Conservation (phyloP, 2,797 vertebrate species). For the Eospalax fontanierii region DNA sequence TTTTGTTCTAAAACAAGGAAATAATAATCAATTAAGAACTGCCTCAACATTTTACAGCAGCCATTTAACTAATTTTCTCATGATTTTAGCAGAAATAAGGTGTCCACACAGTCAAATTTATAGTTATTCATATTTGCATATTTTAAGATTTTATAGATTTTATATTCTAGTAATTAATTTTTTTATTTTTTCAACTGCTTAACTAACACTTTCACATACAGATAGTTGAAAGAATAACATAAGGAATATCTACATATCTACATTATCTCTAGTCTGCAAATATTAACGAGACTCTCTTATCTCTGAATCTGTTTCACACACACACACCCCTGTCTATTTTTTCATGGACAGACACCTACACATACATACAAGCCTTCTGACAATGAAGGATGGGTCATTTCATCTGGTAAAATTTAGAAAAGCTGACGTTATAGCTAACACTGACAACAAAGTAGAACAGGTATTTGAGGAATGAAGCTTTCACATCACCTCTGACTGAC, state of each 20-base stretch:
- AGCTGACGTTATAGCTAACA: not conserved
- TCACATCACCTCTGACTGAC: not conserved
- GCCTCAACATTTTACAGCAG: not conserved
- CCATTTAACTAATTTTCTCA: not conserved
- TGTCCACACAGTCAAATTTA: rapidly evolving
- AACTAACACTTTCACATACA: not conserved
- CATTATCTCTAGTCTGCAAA: not conserved
- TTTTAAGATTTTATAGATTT: not conserved
- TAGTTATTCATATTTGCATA: not conserved
- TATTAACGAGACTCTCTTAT: not conserved
- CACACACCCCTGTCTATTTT: no score
- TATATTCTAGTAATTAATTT: not conserved
- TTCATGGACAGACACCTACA: no score
- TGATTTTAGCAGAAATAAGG: not conserved
- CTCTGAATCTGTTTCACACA: not conserved
- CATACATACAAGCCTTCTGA: not conserved
- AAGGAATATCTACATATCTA: not conserved
- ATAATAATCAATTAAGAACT: not conserved
- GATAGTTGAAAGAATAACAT: not conserved
- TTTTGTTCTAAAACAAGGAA: not conserved
- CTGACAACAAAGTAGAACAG: not conserved
- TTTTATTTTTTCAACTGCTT: not conserved
- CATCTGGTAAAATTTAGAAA: not conserved
- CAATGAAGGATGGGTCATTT: not conserved
- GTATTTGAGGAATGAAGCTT: not conserved